Evolutionary conservation across 2,888 invertebrate genomes (phyloP).

Genomic region (Thymelicus acteon): DNA sequence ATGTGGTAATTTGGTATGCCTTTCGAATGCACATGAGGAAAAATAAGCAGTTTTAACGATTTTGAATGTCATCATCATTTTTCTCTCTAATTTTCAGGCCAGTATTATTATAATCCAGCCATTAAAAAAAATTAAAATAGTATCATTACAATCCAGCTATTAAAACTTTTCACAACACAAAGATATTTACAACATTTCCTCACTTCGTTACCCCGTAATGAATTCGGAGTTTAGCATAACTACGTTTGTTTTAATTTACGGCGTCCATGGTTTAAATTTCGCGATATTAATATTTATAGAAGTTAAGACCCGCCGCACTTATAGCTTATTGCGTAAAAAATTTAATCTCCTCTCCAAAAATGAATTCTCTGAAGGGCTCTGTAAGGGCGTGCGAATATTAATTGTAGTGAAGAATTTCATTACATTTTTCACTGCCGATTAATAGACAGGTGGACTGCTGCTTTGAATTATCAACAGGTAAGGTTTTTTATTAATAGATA

Average conservation of each 20-base stretch:
- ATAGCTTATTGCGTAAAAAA: constrained; percentile 33
- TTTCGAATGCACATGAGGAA: no score
- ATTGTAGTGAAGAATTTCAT: constrained; percentile 12
- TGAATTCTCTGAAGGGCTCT: constrained; percentile 11
- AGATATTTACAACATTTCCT: background rate
- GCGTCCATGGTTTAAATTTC: constrained; percentile 29
- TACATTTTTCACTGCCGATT: background rate
- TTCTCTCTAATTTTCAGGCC: background rate
- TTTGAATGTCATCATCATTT: background rate
- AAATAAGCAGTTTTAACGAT: no score
- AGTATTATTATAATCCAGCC: background rate
- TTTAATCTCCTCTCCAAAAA: constrained; percentile 29
- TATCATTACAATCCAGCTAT: background rate
- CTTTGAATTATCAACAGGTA: no score
- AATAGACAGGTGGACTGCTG: background rate
- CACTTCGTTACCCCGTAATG: constrained; percentile 13
- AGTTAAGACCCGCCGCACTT: constrained; percentile 17
- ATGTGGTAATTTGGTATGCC: no score
- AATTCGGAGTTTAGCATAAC: constrained; percentile 30
- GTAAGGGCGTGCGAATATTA: constrained; percentile 17
- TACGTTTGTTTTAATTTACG: constrained; percentile 34
- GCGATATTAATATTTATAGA: constrained; percentile 33
- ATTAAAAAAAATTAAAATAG: no score
- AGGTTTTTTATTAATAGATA: no score
- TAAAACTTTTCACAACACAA: background rate